Evolutionary conservation across 1,140 invertebrate genomes (phyloP), one percentile per base, ranked within the genome.

Genomic region (Drosophila leontia): DNA sequence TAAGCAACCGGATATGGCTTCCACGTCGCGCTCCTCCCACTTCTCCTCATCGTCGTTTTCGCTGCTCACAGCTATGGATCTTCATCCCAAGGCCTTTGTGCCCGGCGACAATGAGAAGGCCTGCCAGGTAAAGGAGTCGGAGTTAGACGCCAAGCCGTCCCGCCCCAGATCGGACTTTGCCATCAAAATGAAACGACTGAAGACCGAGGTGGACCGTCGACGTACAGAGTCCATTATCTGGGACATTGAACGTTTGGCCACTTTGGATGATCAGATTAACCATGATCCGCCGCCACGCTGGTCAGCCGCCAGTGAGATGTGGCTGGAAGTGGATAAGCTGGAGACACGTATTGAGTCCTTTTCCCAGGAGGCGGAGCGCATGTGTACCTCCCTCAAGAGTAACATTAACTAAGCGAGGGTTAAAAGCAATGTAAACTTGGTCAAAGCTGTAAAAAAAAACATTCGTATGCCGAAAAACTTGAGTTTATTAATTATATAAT

Each of bases 241-340:
- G 29, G 55, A 77, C n/a, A 12, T 48, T 0, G 9, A 47, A 1
- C 55, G 60, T 0, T 7, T 77, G 13, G 7, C 13, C 0, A 11
- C 13, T 1, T 3, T 77, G 29, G 3, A 42, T 4, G 5, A 32
- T 0, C 11, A 15, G 8, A 67, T 77, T 3, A 76, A 77, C 23
- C 4, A 11, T 1, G 23, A 77, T 23, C 55, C 62, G 7, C 75
- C 75, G 29, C 75, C 75, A 3, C 11, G 19, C n/a, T 76, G 75
- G 72, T 11, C 37, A 0, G 5, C 3, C 7, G 72, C 75, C 13
- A 17, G n/a, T 4, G 29, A 75, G 1, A 67, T 77, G 71, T 77
- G 75, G 75, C 1, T 59, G 7, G 72, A 77, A 48, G 48, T 77
- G 13, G 72, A 59, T 12, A 12, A 44, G 8, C 15, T 77, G 48